Evolutionary conservation across 1,140 invertebrate genomes (phyloP).

Genomic region (Nautilus pompilius): DNA sequence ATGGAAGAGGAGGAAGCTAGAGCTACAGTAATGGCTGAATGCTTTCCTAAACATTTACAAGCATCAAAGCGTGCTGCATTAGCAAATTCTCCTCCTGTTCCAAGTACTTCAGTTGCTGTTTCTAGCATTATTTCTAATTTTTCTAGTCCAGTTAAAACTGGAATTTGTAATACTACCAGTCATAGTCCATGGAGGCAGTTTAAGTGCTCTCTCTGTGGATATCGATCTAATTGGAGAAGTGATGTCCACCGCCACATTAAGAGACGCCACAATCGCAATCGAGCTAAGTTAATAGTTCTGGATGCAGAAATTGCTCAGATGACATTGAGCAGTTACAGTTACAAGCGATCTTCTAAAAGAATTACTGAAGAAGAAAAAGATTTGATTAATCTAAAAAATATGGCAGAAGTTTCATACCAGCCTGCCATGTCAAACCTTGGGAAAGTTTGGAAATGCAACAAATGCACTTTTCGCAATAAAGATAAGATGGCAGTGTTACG

Average conservation of each 20-base stretch:
- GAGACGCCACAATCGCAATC: conserved; percentile 32
- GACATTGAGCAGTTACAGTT: conserved; percentile 30
- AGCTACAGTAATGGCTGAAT: conserved; percentile 63
- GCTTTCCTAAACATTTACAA: neutral
- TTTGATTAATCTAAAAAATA: too few species aligned
- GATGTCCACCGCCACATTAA: conserved; percentile 46
- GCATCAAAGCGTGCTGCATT: neutral
- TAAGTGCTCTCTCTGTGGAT: conserved; percentile 49
- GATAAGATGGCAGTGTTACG: conserved; percentile 33
- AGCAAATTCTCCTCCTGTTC: neutral
- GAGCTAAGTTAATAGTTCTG: conserved; percentile 30
- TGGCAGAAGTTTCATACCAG: too few species aligned
- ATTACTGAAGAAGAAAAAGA: neutral
- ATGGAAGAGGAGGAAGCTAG: conserved; percentile 86
- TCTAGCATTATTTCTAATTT: too few species aligned
- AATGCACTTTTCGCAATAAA: conserved; percentile 34
- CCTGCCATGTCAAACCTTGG: too few species aligned
- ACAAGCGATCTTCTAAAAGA: conserved; percentile 21
- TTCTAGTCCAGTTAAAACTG: too few species aligned
- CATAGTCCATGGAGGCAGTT: conserved; percentile 41
- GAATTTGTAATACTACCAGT: too few species aligned
- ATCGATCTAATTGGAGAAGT: conserved; percentile 49
- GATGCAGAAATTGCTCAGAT: conserved; percentile 28
- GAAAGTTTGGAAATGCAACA: conserved; percentile 45
- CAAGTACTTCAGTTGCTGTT: too few species aligned